Evolutionary conservation across 2,797 vertebrate genomes (phyloP).

Genomic region (Smutsia temminckii): DNA sequence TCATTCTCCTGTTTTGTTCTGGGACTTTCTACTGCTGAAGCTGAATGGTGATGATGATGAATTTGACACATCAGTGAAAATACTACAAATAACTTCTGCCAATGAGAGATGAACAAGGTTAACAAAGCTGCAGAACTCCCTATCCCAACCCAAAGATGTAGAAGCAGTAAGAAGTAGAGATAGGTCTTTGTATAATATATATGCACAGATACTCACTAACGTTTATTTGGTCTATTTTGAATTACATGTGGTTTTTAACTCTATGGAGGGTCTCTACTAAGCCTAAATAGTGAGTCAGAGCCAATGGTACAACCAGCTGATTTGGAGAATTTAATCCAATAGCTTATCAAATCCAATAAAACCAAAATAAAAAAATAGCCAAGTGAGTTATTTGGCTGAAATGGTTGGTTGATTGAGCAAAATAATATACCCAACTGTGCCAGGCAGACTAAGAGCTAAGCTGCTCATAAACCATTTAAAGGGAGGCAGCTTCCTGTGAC

Average conservation of each 20-base stretch:
- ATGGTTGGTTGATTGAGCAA: constrained; percentile 3
- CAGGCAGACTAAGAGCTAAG: background rate
- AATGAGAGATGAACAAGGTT: background rate
- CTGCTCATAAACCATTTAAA: background rate
- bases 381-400: constrained; percentile 5
- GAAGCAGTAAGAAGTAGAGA: background rate
- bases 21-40: background rate
- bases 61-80: background rate
- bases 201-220: background rate
- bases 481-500: background rate
- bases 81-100: background rate
- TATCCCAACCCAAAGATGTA: background rate
- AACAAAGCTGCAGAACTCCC: background rate
- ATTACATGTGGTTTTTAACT: background rate
- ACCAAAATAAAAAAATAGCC: constrained; percentile 38
- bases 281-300: background rate
- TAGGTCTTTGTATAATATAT: background rate
- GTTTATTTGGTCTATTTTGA: background rate
- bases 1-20: background rate
- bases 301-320: constrained; percentile 4
- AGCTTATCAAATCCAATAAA: constrained; percentile 51
- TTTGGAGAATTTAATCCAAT: constrained; percentile 32
- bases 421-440: background rate
- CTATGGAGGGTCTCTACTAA: background rate
- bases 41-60: background rate